Base-by-base conservation (phyloP, 2,888 invertebrate species). In the Amorpha juglandis region DNA sequence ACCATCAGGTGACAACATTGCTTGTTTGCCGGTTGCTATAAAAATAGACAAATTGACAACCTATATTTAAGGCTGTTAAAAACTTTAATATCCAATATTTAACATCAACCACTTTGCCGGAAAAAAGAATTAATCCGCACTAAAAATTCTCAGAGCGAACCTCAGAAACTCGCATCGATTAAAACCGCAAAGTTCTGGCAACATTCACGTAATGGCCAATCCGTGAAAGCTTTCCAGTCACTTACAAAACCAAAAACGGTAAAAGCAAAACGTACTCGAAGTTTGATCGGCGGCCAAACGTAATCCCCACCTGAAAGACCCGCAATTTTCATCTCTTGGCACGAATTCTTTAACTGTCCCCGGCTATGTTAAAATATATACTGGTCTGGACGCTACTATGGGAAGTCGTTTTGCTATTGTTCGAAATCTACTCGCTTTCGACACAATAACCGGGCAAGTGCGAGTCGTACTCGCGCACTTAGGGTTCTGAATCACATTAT, bases 261-360 rank as follows among this genome's bases (percentile, higher is more conserved):
- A 72, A 81, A 78, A 81, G 80, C 78, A 79, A 80, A 76, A 74
- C 72, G 70, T 74, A 71, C 76, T 78, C 78, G 80, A 74, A 79
- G 78, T 87, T 88, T 87, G 88, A 88, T 86, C 83, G 78, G 76
- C 75, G 75, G 87, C 87, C 88, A 88, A 89, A 83, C 84, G 86
- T 84, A 86, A 87, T 86, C 80, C 82, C 66, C 78, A 82, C 83
- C 83, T 82, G 82, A 80, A 82, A 84, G 82, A 83, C 83, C 74
- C 74, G 78, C 80, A 79, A 81, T 85, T 84, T 84, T 80, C 79
- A 79, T 79, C 80, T 88, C 81, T 89, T 90, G 90, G 90, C 90
- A 90, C 86, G 81, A 78, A 78, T 82, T 83, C 87, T 86, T 88
- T 84, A 85, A 86, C 81, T 80, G 79, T 80, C 77, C 77, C 76